Conservation (phyloP, 1,140 invertebrate species). For the Pseudomyrmex dendroicus region DNA sequence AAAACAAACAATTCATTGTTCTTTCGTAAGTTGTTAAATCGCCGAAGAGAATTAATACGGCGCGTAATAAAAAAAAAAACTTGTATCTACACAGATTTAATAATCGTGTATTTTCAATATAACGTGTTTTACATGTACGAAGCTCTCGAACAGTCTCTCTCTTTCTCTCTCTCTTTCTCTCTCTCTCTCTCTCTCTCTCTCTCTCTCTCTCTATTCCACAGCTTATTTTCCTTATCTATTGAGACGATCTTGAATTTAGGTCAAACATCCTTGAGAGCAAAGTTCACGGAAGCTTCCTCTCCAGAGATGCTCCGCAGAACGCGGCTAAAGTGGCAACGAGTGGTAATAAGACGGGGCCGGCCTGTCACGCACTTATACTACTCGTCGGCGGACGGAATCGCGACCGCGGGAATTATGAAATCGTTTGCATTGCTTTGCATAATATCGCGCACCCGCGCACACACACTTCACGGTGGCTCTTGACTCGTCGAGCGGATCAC, state of each 20-base stretch:
- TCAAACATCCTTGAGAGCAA: not conserved
- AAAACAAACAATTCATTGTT: too few species aligned
- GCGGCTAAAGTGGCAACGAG: constrained; percentile 13
- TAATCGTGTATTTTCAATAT: too few species aligned
- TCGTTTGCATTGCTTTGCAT: constrained; percentile 51
- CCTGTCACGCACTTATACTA: constrained; percentile 20
- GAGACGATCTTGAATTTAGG: constrained; percentile 35
- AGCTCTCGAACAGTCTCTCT: not conserved
- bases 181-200: too few species aligned
- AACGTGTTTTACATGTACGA: too few species aligned
- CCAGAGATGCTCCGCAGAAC: not conserved
- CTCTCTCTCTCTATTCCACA: not conserved
- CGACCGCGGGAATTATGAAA: constrained; percentile 25
- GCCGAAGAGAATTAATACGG: too few species aligned
- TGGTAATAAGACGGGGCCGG: constrained; percentile 8
- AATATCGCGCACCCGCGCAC: constrained; percentile 10
- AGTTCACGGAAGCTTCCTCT: not conserved
- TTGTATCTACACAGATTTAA: too few species aligned
- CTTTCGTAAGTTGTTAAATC: too few species aligned
- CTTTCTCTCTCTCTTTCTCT: not conserved
- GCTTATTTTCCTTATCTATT: constrained; percentile 10
- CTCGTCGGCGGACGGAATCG: constrained; percentile 1
- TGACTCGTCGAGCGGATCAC: constrained; percentile 8
- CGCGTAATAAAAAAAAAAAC: too few species aligned
- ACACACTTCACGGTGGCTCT: not conserved